These are phyloP conservation scores for Merops nubicus DNA, from an alignment of 2,113 vertebrate species.

Conservation along the genomic window DNA sequence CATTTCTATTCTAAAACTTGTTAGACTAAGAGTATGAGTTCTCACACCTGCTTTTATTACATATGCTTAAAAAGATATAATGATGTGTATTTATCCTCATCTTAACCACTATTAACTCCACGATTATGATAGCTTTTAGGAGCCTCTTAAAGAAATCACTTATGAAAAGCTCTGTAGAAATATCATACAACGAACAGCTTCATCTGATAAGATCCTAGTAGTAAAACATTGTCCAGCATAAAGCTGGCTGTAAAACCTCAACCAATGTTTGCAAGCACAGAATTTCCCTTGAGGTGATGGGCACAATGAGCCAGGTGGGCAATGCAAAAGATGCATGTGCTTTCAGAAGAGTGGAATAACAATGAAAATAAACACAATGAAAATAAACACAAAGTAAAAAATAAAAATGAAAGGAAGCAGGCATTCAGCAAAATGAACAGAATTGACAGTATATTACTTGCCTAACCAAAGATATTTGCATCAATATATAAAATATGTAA, in stretches of 20 bases:
- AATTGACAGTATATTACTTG: background rate
- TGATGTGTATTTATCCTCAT: background rate
- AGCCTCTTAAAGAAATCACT: background rate
- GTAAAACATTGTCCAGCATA: background rate
- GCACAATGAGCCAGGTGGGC: background rate
- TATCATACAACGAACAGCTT: background rate
- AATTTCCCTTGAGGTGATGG: background rate
- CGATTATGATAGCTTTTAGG: background rate
- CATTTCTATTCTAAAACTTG: background rate
- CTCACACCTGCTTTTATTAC: background rate
- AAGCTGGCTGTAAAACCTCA: background rate
- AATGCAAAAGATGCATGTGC: background rate
- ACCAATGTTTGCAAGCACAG: background rate
- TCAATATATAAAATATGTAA: constrained; percentile 59
- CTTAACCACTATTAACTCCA: background rate
- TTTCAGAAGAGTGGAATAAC: background rate
- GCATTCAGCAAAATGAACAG: background rate
- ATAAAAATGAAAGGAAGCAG: background rate
- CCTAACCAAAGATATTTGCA: constrained; percentile 29
- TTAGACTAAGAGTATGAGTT: background rate
- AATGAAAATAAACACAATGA: background rate
- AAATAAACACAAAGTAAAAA: constrained; percentile 1
- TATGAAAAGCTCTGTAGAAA: background rate
- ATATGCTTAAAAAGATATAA: background rate
- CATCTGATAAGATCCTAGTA: background rate